These are phyloP conservation scores for Drosophila varians DNA, from an alignment of 1,140 invertebrate genomes.

Conservation along the genomic window DNA sequence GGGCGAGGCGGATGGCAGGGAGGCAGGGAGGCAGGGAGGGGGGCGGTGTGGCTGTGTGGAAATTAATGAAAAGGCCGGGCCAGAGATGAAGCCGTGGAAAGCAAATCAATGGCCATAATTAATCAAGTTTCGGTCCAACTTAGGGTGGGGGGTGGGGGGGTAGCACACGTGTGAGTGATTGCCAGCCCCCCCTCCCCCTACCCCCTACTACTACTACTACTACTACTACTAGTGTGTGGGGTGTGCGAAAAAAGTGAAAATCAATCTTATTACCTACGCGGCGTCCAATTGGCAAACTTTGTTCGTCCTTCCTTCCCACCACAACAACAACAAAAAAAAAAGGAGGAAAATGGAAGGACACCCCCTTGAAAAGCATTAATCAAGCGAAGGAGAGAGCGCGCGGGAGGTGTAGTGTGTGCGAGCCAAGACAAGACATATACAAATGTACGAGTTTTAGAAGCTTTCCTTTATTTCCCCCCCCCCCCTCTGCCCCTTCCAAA, in stretches of 20 bases:
- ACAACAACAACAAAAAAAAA: background rate
- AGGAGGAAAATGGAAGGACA: background rate
- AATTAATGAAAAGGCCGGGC: conserved; percentile 60
- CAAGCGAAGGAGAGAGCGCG: conserved; percentile 1
- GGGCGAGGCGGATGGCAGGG: no score
- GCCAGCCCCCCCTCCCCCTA: no score
- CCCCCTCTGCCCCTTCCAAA: background rate
- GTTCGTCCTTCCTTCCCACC: background rate
- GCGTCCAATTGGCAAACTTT: conserved; percentile 54
- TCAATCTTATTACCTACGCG: conserved; percentile 78
- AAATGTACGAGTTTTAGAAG: conserved; percentile 12
- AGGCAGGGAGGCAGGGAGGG: no score
- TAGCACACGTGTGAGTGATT: conserved; percentile 68
- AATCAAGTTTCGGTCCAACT: conserved; percentile 72
- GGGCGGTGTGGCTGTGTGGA: conserved; percentile 38
- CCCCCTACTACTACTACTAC: background rate
- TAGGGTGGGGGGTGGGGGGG: background rate
- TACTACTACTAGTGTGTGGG: no score
- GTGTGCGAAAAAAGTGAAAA: conserved; percentile 70
- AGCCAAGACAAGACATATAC: conserved; percentile 36
- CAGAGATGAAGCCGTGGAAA: conserved; percentile 71
- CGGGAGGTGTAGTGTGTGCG: conserved; percentile 7
- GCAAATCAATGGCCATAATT: conserved; percentile 81
- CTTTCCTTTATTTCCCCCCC: background rate
- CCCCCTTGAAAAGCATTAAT: conserved; percentile 40